These are phyloP conservation scores for Ylistrum balloti DNA, from an alignment of 1,140 invertebrate genomes.

Conservation along the genomic window DNA sequence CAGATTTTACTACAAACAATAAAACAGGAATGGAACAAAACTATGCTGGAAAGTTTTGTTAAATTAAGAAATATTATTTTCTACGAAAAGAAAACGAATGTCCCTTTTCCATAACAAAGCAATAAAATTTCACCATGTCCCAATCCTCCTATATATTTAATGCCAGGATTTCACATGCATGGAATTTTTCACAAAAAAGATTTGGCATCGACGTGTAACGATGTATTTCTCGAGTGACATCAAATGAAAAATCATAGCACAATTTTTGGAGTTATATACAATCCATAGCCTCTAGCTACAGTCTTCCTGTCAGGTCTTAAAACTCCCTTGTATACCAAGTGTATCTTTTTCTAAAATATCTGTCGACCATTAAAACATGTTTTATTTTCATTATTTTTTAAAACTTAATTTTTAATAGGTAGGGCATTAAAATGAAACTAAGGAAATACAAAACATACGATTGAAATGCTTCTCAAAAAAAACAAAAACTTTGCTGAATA, in stretches of 20 bases:
- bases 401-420: background rate
- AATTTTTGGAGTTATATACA: background rate
- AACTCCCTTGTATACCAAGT: too few relatives aligned
- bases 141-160: background rate
- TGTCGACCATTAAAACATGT: background rate
- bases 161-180: slow-evolving; percentile 14
- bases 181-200: background rate
- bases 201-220: slow-evolving; percentile 33
- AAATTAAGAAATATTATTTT: background rate
- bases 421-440: background rate
- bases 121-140: background rate
- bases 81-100: background rate
- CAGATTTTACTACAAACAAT: background rate
- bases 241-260: background rate
- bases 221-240: background rate
- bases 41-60: background rate
- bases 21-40: background rate
- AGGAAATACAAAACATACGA: background rate
- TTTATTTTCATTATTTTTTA: background rate
- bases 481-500: background rate
- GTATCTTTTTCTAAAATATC: too few relatives aligned
- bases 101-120: background rate
- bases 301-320: too few relatives aligned
- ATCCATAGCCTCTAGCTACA: background rate
- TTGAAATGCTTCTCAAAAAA: background rate